phyloP scores from a whole-genome alignment of 2,888 invertebrate genomes.

The Acronicta aceris region DNA sequence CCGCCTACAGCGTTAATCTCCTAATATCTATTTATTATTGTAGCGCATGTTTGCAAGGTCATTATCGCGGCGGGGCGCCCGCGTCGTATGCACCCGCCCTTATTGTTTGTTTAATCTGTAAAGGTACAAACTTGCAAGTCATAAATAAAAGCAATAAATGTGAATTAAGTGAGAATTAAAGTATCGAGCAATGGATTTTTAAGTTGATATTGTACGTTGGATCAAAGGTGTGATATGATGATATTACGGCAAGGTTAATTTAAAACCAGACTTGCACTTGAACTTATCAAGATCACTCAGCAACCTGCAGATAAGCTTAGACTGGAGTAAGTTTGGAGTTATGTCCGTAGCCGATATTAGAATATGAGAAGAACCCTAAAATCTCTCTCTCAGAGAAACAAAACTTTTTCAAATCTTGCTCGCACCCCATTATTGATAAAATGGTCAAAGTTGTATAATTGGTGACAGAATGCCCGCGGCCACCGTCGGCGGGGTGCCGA shows the following conservation, averaged over 20 bases:
- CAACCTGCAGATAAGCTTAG: too few species aligned
- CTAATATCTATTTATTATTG: constrained; percentile 80
- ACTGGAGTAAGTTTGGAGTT: too few species aligned
- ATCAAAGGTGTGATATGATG: too few species aligned
- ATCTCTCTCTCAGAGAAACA: neutral
- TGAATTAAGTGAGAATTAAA: constrained; percentile 40
- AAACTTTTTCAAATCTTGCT: neutral
- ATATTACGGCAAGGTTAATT: too few species aligned
- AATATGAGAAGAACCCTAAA: too few species aligned
- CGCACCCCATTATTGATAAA: neutral
- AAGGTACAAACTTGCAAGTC: constrained; percentile 55
- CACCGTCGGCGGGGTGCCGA: neutral
- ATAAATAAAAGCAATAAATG: constrained; percentile 47
- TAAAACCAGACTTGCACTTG: too few species aligned
- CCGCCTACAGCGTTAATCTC: constrained; percentile 69
- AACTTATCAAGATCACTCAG: too few species aligned
- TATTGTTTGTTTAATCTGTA: constrained; percentile 59
- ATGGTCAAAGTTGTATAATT: constrained; percentile 13
- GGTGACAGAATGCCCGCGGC: neutral
- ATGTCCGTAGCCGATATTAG: too few species aligned
- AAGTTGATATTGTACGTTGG: neutral
- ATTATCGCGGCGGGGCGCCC: constrained; percentile 72
- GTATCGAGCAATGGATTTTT: constrained; percentile 10
- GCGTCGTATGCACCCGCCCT: constrained; percentile 65
- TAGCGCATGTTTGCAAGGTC: constrained; percentile 73